Evolutionary conservation across 1,140 invertebrate species (phyloP), one percentile per base, ranked within the genome.

Genomic region (Acromyrmex charruanus): DNA sequence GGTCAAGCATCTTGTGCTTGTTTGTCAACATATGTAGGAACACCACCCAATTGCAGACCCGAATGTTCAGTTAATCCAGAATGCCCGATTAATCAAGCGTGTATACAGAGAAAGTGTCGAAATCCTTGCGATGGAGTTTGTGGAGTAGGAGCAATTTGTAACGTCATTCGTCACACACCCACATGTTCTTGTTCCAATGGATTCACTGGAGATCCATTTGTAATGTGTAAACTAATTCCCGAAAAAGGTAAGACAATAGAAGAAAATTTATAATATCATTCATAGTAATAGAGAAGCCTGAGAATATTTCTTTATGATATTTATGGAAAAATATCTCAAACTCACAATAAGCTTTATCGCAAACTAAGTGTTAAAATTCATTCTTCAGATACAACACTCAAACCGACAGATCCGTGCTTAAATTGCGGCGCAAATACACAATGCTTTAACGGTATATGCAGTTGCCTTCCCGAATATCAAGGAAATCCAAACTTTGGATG

Each of bases 41-140:
- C 93, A 66, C 96, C 97, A 77, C 97, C 97, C 58, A 96, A 96
- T 87, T 97, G 97, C 93, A 93, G 96, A 84, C 97, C 97, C 10
- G 97, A 97, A 94, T 97, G 97, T 93, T 95, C 96, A 35, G 96
- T 96, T 89, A 97, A 97, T 92, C 95, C 96, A 0, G 97, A 98
- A 91, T 98, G 97, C 92, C 89, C 96, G 1, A 95, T 93, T 77
- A 95, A 95, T 89, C 94, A 95, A 74, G 97, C 97, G 35, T 98
- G 97, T 91, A 96, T 97, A 18, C 96, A 96, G 87, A 96, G 96
- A 86, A 96, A 96, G 82, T 97, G 96, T 87, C 91, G 90, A 84
- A 95, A 96, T 91, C 96, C 96, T 35, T 96, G 96, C 88, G 94
- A 94, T 6, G 96, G 96, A 39, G 94, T 96, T 18, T 97, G 96